Evolutionary conservation across 2,888 invertebrate genomes (phyloP).

Genomic region (Gastrophysa polygoni): DNA sequence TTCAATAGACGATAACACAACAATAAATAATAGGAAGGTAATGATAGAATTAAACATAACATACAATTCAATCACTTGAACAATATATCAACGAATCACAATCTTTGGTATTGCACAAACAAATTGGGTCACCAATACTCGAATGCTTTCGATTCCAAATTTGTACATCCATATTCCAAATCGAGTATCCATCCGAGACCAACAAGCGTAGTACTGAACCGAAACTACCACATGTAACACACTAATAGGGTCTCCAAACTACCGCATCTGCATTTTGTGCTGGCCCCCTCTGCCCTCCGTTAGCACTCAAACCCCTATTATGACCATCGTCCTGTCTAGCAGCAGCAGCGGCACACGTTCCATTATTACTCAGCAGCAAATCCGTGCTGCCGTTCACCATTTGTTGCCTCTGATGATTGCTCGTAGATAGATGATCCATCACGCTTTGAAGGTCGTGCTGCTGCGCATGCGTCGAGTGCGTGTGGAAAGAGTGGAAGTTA

Average conservation of each 20-base stretch:
- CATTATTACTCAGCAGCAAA: conserved; percentile 63
- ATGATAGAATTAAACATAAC: background rate
- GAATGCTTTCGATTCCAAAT: background rate
- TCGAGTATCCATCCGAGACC: too few relatives aligned
- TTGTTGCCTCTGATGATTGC: conserved; percentile 59
- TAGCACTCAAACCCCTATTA: conserved; percentile 54
- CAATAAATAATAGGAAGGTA: too few relatives aligned
- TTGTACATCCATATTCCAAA: background rate
- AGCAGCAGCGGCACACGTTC: conserved; percentile 66
- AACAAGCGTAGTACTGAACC: background rate
- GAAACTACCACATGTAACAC: background rate
- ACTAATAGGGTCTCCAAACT: conserved; percentile 79
- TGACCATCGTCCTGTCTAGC: conserved; percentile 63
- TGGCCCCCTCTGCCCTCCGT: conserved; percentile 63
- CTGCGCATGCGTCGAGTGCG: conserved; percentile 64
- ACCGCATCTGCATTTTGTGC: conserved; percentile 69
- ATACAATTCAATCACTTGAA: background rate
- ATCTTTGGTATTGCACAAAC: background rate
- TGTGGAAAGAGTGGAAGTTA: conserved; percentile 72
- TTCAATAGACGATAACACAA: background rate
- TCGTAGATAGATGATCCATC: conserved; percentile 76
- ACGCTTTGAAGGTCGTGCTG: conserved; percentile 75
- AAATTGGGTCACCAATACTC: background rate
- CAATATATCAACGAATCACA: background rate
- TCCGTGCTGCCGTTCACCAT: conserved; percentile 59